Evolutionary conservation across 1,140 invertebrate species (phyloP), one percentile per base, ranked within the genome.

Genomic region (Drosophila tsacasi): DNA sequence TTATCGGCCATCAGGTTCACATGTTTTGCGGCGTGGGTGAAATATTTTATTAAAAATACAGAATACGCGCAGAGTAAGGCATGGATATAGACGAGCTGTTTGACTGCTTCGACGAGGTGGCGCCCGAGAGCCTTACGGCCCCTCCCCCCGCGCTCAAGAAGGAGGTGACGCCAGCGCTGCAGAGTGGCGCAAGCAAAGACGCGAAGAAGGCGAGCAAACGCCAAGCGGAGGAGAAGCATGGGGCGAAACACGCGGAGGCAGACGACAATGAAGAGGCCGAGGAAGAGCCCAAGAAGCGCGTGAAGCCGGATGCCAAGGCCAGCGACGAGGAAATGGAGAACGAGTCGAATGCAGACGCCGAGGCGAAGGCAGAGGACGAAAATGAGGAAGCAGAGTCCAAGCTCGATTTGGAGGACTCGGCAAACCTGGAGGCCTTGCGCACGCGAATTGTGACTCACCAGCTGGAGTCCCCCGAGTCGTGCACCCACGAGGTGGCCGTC

Each of bases 401-500:
- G 15, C 46, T 55, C 1, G 74, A 77, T 19, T 12, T 76, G 19
- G 82, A 92, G 5, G 94, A 94, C 58, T 75, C 93, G 1, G 93
- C 93, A 6, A 94, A 61, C 3, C 35, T 92, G 10, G 91, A 93
- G 42, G 81, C 90, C 12, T 55, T 93, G 17, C 77, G 81, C 7
- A 93, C 95, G 23, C 94, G 96, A 74, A 97, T 99, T 71, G 95
- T 96, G 72, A 95, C 99, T 40, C 97, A 98, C 92, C 96, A 96
- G 15, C 95, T 99, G 67, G 97, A 99, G 76, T 97, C 97, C 10
- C 94, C 97, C 19, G 97, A 98, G 89, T 96, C 97, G 5, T 99
- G 98, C 93, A 96, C 96, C 37, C 98, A 99, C 94, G 98, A 99
- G 94, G 97, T 99, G 40, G 98, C 98, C 27, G 95, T 98, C 57